These are phyloP conservation scores for Amphimallon solstitiale DNA, from an alignment of 2,888 invertebrate species.

Conservation along the genomic window DNA sequence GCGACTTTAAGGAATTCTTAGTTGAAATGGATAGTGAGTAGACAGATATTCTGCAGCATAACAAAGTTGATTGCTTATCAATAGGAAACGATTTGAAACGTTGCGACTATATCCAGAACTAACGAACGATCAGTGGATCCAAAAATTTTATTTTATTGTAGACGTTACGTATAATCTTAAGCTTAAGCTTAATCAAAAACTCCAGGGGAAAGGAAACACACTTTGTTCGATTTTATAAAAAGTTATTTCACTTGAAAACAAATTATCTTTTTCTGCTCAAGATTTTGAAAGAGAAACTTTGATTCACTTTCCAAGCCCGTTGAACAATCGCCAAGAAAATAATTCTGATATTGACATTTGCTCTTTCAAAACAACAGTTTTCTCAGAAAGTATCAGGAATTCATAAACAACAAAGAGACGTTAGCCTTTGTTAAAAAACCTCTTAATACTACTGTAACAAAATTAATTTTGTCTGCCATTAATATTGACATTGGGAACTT, in stretches of 20 bases:
- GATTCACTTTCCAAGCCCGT: slow-evolving; percentile 44
- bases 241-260: slow-evolving; percentile 48
- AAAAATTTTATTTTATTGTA: slow-evolving; percentile 54
- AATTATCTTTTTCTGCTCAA: slow-evolving; percentile 49
- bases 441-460: slow-evolving; percentile 47
- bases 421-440: slow-evolving; percentile 50
- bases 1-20: slow-evolving; percentile 50
- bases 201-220: slow-evolving; percentile 51
- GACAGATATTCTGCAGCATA: slow-evolving; percentile 28
- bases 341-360: slow-evolving; percentile 45
- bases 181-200: slow-evolving; percentile 54
- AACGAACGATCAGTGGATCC: slow-evolving; percentile 50
- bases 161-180: slow-evolving; percentile 52
- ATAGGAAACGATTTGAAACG: slow-evolving; percentile 47
- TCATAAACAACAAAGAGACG: slow-evolving; percentile 50
- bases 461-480: slow-evolving; percentile 38
- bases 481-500: slow-evolving; percentile 31
- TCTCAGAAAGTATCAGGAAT: slow-evolving; percentile 51
- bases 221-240: slow-evolving; percentile 44
- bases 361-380: slow-evolving; percentile 40
- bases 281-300: slow-evolving; percentile 45
- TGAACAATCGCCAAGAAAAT: slow-evolving; percentile 47
- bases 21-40: slow-evolving; percentile 51
- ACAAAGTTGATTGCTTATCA: slow-evolving; percentile 41
- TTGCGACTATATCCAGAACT: slow-evolving; percentile 50